Conservation (phyloP, 2,113 vertebrate genomes). For the Indicator maculatus region DNA sequence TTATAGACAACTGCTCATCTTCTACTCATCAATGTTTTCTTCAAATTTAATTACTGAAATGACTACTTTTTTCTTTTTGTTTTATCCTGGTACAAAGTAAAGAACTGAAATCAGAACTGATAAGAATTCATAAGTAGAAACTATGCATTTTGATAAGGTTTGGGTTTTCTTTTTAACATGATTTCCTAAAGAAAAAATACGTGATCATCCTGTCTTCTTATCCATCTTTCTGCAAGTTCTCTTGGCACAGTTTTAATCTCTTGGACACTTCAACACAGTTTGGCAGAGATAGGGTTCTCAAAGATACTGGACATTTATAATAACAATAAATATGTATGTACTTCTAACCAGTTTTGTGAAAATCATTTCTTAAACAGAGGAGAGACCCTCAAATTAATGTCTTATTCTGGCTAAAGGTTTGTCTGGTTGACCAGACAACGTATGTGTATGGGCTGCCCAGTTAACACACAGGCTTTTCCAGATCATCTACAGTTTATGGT, state of each 20-base stretch:
- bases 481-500: accelerated
- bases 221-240: background rate
- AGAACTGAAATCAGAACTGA: background rate
- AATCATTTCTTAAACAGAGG: background rate
- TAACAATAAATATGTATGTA: background rate
- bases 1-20: background rate
- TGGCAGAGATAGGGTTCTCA: background rate
- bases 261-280: background rate
- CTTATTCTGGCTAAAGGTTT: background rate
- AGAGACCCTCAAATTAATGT: background rate
- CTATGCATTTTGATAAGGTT: background rate
- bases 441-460: background rate
- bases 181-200: background rate
- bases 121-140: background rate
- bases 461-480: background rate
- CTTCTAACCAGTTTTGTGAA: background rate
- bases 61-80: background rate
- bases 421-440: background rate
- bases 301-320: background rate
- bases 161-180: background rate
- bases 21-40: background rate
- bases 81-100: background rate
- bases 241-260: background rate
- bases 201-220: background rate
- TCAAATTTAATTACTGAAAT: background rate